These are phyloP conservation scores for Paramisgurnus dabryanus DNA, from an alignment of 2,113 vertebrate species.

Conservation along the genomic window DNA sequence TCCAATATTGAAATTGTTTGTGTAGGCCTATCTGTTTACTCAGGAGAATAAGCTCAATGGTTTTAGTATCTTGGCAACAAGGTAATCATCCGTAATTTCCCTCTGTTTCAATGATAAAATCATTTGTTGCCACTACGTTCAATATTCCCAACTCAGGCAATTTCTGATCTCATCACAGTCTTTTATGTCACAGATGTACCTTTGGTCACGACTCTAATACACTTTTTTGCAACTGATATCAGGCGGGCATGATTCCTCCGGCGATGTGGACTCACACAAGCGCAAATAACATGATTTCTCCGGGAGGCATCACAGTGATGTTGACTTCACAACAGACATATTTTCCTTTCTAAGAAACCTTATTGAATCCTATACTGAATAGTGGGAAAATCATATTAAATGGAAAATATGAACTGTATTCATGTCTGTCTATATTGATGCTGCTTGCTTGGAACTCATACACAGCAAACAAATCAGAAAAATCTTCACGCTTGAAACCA, in stretches of 20 bases:
- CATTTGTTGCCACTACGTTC: slow-evolving; percentile 38
- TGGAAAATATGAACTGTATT: no score
- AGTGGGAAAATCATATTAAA: no score
- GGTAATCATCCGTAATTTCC: slow-evolving; percentile 24
- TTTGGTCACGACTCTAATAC: slow-evolving; percentile 35
- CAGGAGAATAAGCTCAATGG: neutral
- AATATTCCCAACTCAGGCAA: slow-evolving; percentile 25
- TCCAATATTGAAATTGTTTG: slow-evolving; percentile 16
- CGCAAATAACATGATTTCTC: slow-evolving; percentile 10
- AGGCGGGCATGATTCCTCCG: slow-evolving; percentile 17
- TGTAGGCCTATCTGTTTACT: slow-evolving; percentile 8
- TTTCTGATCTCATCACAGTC: slow-evolving; percentile 33
- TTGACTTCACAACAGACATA: neutral
- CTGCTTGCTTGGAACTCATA: neutral
- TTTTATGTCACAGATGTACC: slow-evolving; percentile 1
- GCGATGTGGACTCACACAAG: slow-evolving; percentile 7
- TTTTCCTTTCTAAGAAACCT: no score
- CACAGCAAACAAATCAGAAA: neutral
- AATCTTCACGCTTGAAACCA: neutral
- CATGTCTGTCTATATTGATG: neutral
- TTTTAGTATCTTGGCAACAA: slow-evolving; percentile 39
- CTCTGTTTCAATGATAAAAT: slow-evolving; percentile 38
- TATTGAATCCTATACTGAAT: no score
- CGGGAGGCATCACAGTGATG: neutral
- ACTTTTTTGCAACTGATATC: slow-evolving; percentile 19